Base-by-base conservation (phyloP, 2,113 vertebrate species). In the Anarrhichthys ocellatus region DNA sequence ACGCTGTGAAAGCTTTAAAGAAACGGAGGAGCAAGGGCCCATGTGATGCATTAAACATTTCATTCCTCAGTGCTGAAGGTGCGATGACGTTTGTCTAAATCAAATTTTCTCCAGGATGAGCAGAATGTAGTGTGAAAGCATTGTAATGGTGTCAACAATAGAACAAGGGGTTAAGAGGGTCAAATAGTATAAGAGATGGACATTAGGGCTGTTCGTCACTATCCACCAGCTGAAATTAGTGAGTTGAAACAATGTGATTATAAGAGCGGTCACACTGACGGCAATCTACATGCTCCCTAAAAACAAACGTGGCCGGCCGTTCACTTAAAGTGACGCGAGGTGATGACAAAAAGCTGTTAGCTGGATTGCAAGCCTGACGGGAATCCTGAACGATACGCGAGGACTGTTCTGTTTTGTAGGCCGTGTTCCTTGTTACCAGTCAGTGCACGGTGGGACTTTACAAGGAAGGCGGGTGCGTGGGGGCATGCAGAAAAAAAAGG, bases 401-500 rank as follows among this genome's bases (percentile, higher is more conserved):
- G 29, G 75, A 69, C 27, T 13, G 17, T 78, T 2, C 14, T 44
- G 13, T 44, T 44, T 44, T 4, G 40, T 50, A 17, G 18, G 27
- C 20, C 6, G 36, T 63, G 9, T n/a, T 80, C 38, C 68, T 61
- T 27, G 42, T 77, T 67, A 34, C 56, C 78, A 82, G 71, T 81
- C 62, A 24, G 76, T 29, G 75, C 79, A 71, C 24, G 52, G 59
- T 59, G 73, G 73, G 69, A 17, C 52, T 86, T 84, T 73, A 89
- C 58, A 62, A 73, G 46, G 50, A 38, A 73, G 46, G 67, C 18
- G 14, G 15, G 40, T 22, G 71, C 6, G 27, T 44, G 22, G 13
- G 73, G 63, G 3, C 86, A 87, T 88, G 89, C 89, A 68, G 78
- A 56, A 56, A 86, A 32, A n/a, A 9, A 50, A 48, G 9, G 89